These are phyloP conservation scores for Jordanella pulchra DNA, from an alignment of 2,797 vertebrate species.

Conservation along the genomic window DNA sequence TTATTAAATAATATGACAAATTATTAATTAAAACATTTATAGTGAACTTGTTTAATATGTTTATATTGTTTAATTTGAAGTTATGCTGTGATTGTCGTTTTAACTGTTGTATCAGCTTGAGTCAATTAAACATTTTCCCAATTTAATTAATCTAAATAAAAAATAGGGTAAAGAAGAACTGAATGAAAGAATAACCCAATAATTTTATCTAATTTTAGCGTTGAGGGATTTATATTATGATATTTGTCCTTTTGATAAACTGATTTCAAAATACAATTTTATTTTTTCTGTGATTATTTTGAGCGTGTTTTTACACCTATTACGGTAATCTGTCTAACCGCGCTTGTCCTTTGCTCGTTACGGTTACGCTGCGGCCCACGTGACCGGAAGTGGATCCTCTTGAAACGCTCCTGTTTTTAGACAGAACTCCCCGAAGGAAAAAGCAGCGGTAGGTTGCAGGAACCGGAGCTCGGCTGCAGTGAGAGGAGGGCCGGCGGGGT, in stretches of 20 bases:
- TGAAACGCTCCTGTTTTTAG: conserved; percentile 14
- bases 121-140: neutral
- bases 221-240: neutral
- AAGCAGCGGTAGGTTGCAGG: conserved; percentile 6
- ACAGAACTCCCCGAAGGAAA: conserved; percentile 4
- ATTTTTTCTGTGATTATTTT: too few species aligned
- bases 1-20: neutral
- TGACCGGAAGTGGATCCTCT: conserved; percentile 55
- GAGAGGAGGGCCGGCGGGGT: conserved; percentile 31
- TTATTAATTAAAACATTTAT: neutral
- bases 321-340: conserved; percentile 22
- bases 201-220: too few species aligned
- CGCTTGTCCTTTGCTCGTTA: conserved; percentile 16
- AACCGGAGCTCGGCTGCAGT: conserved; percentile 19
- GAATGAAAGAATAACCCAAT: too few species aligned
- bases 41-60: neutral
- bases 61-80: neutral
- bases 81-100: neutral
- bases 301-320: neutral
- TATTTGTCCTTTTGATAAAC: neutral
- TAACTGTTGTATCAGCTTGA: neutral
- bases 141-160: too few species aligned
- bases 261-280: too few species aligned
- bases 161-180: too few species aligned
- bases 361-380: conserved; percentile 6